A percentile compares a stretch with the other conserved stretches of the same genome.
phyloP scores from a whole-genome alignment of 1,140 invertebrate species.

The Zaprionus gabonicus region DNA sequence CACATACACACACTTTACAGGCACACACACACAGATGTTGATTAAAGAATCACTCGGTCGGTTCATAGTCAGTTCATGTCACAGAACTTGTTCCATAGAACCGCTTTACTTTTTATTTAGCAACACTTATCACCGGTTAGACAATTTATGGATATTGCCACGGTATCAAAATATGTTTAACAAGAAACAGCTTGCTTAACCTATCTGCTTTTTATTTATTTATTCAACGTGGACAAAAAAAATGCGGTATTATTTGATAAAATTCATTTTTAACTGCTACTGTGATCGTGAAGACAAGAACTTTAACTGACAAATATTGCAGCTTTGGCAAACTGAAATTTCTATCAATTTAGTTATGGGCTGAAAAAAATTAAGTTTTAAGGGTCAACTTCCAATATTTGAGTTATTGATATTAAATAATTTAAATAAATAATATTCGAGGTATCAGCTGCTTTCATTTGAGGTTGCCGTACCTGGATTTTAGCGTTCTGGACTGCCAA shows the following conservation, averaged over 20 bases:
- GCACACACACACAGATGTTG: slow-evolving; percentile 51
- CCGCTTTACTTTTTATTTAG: neutral
- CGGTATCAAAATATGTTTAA: neutral
- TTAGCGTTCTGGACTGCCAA: slow-evolving; percentile 25
- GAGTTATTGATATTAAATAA: neutral
- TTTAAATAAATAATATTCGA: neutral
- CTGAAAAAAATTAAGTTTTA: neutral
- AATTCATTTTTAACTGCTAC: neutral
- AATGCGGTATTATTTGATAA: neutral
- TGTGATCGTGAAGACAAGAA: neutral
- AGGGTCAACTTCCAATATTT: neutral
- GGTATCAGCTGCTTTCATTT: slow-evolving; percentile 25
- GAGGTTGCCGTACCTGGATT: slow-evolving; percentile 16
- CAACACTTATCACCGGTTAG: neutral
- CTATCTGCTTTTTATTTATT: neutral
- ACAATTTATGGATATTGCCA: neutral
- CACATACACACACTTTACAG: slow-evolving; percentile 23
- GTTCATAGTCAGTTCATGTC: neutral
- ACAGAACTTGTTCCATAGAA: neutral
- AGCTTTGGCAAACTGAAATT: neutral
- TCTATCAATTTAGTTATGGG: neutral
- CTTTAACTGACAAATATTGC: neutral
- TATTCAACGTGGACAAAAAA: neutral
- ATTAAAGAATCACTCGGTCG: neutral
- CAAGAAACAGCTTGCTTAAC: neutral